Evolutionary conservation across 2,113 vertebrate species (phyloP).

Genomic region (Lepidothrix coronata): DNA sequence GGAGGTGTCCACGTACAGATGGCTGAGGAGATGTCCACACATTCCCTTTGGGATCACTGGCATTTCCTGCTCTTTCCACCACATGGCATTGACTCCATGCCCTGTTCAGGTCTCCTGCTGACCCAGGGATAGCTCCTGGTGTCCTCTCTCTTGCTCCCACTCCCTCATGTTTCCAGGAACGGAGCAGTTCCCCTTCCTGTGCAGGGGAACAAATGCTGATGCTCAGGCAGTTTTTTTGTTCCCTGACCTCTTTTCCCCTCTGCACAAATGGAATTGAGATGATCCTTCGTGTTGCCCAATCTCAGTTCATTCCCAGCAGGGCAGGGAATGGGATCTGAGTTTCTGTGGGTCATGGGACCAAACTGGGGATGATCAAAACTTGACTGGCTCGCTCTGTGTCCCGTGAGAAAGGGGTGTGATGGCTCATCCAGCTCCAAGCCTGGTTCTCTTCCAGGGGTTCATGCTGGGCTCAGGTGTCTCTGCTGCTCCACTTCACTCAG

Average conservation of each 20-base stretch:
- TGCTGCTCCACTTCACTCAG: not conserved
- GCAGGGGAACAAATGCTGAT: not conserved
- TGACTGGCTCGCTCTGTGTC: not conserved
- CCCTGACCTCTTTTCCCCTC: not conserved
- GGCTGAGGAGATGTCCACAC: not conserved
- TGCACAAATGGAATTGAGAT: not conserved
- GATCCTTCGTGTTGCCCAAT: not conserved
- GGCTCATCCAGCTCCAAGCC: not conserved
- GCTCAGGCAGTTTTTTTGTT: not conserved
- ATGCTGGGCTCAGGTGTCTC: not conserved
- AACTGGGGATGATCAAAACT: not conserved
- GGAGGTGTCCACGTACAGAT: not conserved
- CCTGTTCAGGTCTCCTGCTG: not conserved
- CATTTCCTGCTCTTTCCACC: not conserved
- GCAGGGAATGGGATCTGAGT: not conserved
- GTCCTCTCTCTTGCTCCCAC: not conserved
- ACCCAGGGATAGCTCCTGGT: not conserved
- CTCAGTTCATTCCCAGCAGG: not conserved
- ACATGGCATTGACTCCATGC: accelerated
- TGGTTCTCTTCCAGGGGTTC: not conserved
- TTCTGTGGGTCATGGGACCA: not conserved
- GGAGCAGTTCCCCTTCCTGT: not conserved
- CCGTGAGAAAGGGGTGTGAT: not conserved
- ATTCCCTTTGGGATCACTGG: not conserved
- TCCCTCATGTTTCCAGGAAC: not conserved